phyloP scores from a whole-genome alignment of 2,888 invertebrate genomes.

The Agapostemon virescens region DNA sequence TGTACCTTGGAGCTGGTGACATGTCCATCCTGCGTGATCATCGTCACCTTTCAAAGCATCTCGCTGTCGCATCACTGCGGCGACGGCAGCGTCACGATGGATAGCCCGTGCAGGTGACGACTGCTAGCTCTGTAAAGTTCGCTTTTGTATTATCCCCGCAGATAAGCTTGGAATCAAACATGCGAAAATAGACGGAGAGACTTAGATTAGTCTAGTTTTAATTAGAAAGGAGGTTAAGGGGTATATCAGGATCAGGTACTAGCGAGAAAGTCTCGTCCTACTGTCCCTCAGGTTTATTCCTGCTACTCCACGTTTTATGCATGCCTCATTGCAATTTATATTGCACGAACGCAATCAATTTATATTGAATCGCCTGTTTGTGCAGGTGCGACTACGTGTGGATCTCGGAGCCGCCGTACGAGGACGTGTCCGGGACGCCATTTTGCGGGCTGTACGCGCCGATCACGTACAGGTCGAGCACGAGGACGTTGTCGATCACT shows the following conservation, averaged over 20 bases:
- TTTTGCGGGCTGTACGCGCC: constrained; percentile 82
- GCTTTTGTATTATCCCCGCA: too few species aligned
- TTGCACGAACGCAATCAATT: too few species aligned
- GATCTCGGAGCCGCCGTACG: constrained; percentile 85
- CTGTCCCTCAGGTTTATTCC: too few species aligned
- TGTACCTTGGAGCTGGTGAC: constrained; percentile 86
- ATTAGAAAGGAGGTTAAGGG: too few species aligned
- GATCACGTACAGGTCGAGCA: constrained; percentile 83
- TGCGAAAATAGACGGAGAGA: too few species aligned
- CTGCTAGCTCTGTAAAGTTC: too few species aligned
- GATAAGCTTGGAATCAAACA: too few species aligned
- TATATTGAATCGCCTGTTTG: neutral
- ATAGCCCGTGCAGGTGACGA: constrained; percentile 81
- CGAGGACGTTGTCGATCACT: constrained; percentile 83
- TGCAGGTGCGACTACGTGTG: constrained; percentile 84
- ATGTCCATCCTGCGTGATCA: constrained; percentile 86
- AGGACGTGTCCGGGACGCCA: constrained; percentile 83
- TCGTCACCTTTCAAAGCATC: constrained; percentile 81
- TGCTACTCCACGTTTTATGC: too few species aligned
- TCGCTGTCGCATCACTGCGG: constrained; percentile 79
- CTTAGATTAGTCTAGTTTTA: too few species aligned
- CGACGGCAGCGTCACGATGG: constrained; percentile 75
- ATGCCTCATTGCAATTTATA: too few species aligned
- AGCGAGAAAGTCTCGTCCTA: too few species aligned
- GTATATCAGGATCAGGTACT: too few species aligned